Evolutionary conservation across 2,797 vertebrate species (phyloP), one percentile per base, ranked within the genome.

Genomic region (Sitta carolinensis): DNA sequence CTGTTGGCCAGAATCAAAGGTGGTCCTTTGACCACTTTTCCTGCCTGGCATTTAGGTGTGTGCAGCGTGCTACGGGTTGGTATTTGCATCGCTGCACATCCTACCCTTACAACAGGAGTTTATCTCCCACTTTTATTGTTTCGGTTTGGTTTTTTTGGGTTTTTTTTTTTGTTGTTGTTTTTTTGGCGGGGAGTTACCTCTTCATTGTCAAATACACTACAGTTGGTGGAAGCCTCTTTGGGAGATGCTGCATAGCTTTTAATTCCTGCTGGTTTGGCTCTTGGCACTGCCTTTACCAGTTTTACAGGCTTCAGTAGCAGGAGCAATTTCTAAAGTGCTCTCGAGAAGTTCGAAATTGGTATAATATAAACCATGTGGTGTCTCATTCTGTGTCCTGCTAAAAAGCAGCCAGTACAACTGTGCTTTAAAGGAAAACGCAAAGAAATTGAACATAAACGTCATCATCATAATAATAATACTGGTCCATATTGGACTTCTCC

Each of bases 131-230:
- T 79, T 61, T 6, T 16, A 42, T 48, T 70, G 11, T 29, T 58
- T 59, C 2, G 1, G 11, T 4, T 1, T 0, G 13, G 20, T 21
- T 55, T 50, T 26, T 30, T 6, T 14, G 8, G 8, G 36, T 36
- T 34, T 4, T 25, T n/a, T 18, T 40, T 23, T n/a, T 16, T 36
- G 36, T 36, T 36, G 36, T 36, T 36, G 36, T 8, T 36, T 36
- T 36, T 36, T 36, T 36, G 36, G 36, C 36, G 36, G 36, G 36
- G 36, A 10, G 36, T 36, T 36, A 13, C 2, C 1, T 0, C 6
- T 18, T 66, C 29, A 6, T 36, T 51, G 14, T 50, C 57, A 30
- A n/a, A 21, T 19, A 50, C 29, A 20, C 27, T 16, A 5, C 42
- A 45, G 0, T 32, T 77, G 21, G 16, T 61, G 72, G 68, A 68